A percentile compares a stretch with the other conserved stretches of the same genome.
These are phyloP conservation scores for Melipona beecheii DNA, from an alignment of 2,888 invertebrate genomes.

Conservation along the genomic window DNA sequence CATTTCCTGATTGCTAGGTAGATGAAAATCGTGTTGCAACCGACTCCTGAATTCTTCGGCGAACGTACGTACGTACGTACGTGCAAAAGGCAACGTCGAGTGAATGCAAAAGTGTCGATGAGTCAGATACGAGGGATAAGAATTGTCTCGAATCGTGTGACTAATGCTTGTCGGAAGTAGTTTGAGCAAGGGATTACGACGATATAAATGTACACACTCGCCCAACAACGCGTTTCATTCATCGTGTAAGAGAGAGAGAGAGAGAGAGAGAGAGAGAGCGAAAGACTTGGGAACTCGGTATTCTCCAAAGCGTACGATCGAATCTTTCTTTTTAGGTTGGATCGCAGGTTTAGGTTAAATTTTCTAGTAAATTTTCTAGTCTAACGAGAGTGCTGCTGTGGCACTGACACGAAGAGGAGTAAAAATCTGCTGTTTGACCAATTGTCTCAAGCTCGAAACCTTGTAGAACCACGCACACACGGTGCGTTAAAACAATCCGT, in stretches of 20 bases:
- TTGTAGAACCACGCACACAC: neutral
- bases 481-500: neutral
- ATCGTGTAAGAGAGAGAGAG: neutral
- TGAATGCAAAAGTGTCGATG: conserved; percentile 4
- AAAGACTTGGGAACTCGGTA: neutral
- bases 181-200: conserved; percentile 1
- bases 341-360: too few relatives aligned
- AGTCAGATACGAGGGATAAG: conserved; percentile 3
- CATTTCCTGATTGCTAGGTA: neutral
- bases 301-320: neutral
- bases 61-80: neutral
- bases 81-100: neutral
- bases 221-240: conserved; percentile 9
- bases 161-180: neutral
- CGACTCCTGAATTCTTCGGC: neutral
- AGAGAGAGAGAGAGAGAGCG: neutral
- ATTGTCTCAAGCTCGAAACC: neutral
- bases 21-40: neutral
- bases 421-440: neutral
- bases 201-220: neutral
- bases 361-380: too few relatives aligned
- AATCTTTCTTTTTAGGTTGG: neutral
- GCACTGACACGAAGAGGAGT: neutral
- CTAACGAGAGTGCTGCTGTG: neutral
- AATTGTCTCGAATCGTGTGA: neutral